These are phyloP conservation scores for Spheniscus mendiculus DNA, from an alignment of 2,113 vertebrate genomes.

Conservation along the genomic window DNA sequence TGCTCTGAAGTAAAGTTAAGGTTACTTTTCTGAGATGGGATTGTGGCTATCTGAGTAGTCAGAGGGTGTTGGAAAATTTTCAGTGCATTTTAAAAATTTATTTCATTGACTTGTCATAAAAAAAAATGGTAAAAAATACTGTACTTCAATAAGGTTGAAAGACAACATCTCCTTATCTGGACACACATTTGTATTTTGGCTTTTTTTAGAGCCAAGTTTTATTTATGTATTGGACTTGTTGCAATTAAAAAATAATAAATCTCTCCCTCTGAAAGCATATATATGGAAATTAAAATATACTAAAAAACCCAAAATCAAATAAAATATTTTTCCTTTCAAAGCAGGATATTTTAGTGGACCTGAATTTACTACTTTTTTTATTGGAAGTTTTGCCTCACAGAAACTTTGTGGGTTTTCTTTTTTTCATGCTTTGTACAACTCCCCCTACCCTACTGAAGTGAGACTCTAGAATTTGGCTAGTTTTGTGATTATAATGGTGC, in stretches of 20 bases:
- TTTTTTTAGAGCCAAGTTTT: background rate
- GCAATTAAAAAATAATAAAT: background rate
- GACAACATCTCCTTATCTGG: background rate
- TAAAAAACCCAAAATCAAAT: background rate
- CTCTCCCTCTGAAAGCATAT: background rate
- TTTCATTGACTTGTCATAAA: background rate
- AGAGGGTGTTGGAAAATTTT: background rate
- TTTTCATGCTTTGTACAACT: background rate
- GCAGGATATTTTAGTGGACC: background rate
- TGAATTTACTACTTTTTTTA: background rate
- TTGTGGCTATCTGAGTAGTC: background rate
- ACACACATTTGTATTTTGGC: background rate
- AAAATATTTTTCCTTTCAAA: background rate
- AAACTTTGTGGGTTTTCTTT: background rate
- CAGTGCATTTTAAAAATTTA: background rate
- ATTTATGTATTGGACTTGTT: background rate
- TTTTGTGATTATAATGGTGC: background rate
- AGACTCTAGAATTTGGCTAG: background rate
- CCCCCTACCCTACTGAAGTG: background rate
- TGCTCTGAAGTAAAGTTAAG: slow-evolving; percentile 16
- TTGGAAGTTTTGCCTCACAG: background rate
- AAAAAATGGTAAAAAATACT: background rate
- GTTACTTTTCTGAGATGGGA: background rate
- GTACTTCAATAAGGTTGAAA: background rate
- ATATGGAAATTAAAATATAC: background rate